Percentiles rank a stretch among this genome's conserved stretches.
Evolutionary conservation across 2,888 invertebrate genomes (phyloP).

Genomic region (Laspeyria flexula): DNA sequence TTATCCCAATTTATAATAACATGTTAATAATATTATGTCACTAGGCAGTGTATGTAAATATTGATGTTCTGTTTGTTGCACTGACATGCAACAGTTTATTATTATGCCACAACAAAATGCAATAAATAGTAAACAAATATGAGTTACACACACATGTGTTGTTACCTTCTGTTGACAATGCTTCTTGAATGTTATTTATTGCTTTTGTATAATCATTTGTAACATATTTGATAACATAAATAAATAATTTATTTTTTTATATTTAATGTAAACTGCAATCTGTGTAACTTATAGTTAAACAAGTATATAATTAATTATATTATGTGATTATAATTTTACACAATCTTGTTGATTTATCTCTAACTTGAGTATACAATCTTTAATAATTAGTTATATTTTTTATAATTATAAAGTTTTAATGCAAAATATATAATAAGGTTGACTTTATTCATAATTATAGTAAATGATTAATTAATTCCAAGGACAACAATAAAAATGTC

Average conservation of each 20-base stretch:
- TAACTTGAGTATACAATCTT: too few relatives aligned
- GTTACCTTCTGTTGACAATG: slow-evolving; percentile 46
- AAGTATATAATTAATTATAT: too few relatives aligned
- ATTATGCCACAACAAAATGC: slow-evolving; percentile 72
- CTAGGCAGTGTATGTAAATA: slow-evolving; percentile 65
- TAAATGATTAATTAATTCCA: slow-evolving; percentile 49
- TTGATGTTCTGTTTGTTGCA: slow-evolving; percentile 59
- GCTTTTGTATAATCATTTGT: slow-evolving; percentile 8
- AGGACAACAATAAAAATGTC: slow-evolving; percentile 40
- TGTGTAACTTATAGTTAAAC: too few relatives aligned
- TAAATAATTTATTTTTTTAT: not conserved
- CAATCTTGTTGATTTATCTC: too few relatives aligned
- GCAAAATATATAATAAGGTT: slow-evolving; percentile 4
- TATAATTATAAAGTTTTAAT: too few relatives aligned
- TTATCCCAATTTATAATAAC: slow-evolving; percentile 23
- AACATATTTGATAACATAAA: not conserved
- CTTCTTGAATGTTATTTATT: slow-evolving; percentile 38
- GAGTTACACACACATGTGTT: slow-evolving; percentile 60
- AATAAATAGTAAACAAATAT: slow-evolving; percentile 78
- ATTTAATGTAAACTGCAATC: too few relatives aligned
- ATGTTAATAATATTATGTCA: slow-evolving; percentile 51
- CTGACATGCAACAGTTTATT: slow-evolving; percentile 67
- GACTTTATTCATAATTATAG: slow-evolving; percentile 27
- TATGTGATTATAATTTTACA: too few relatives aligned
- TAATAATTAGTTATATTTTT: too few relatives aligned